These are phyloP conservation scores for Tupaia tana DNA, from an alignment of 2,113 vertebrate genomes.

Conservation along the genomic window DNA sequence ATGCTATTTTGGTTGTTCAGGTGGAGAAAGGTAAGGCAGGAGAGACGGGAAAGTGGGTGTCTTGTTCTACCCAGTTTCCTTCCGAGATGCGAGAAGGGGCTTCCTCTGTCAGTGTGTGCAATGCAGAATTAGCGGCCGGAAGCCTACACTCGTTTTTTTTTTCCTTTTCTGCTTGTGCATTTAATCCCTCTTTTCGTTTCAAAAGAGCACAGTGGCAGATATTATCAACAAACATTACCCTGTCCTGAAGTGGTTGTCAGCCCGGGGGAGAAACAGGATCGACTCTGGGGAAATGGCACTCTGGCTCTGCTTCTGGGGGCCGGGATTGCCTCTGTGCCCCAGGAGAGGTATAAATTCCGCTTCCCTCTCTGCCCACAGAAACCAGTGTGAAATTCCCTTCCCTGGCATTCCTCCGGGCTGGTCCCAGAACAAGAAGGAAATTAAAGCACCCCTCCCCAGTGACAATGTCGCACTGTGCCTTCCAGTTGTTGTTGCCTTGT, in stretches of 20 bases:
- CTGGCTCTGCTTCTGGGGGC: neutral
- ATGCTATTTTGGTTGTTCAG: neutral
- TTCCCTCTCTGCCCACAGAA: neutral
- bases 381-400: neutral
- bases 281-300: neutral
- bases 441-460: neutral
- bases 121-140: too few relatives aligned
- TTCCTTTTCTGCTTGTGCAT: neutral
- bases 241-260: neutral
- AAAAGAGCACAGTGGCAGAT: neutral
- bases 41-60: neutral
- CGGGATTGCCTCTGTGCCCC: neutral
- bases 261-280: neutral
- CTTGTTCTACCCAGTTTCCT: neutral
- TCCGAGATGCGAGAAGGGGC: neutral
- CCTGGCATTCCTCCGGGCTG: neutral
- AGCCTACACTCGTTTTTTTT: too few relatives aligned
- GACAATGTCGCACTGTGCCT: neutral
- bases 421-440: neutral
- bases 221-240: neutral
- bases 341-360: fast-evolving
- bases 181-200: neutral
- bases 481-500: fast-evolving
- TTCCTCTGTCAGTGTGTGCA: neutral
- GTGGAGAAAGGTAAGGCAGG: neutral